A percentile compares a stretch with the other conserved stretches of the same genome.
These are phyloP conservation scores for Himalopsyche kuldschensis DNA, from an alignment of 2,888 invertebrate species.

Conservation along the genomic window DNA sequence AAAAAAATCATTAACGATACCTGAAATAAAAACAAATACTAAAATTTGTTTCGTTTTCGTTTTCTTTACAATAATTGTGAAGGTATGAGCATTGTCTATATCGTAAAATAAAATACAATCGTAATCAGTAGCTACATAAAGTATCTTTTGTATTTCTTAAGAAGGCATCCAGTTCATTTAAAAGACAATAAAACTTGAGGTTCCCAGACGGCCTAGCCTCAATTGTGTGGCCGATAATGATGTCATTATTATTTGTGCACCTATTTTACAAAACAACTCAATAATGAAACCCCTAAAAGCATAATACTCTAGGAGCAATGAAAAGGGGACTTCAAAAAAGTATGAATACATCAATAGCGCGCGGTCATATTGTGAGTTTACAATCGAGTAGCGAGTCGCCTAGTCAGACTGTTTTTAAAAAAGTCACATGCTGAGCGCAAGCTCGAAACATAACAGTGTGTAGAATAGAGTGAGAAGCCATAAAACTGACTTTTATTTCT, in stretches of 20 bases:
- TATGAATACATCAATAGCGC: conserved; percentile 28
- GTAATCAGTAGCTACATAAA: too few relatives aligned
- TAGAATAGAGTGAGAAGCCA: conserved; percentile 62
- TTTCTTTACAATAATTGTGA: too few relatives aligned
- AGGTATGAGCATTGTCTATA: too few relatives aligned
- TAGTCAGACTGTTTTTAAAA: neutral
- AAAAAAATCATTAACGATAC: too few relatives aligned
- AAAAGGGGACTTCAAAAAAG: conserved; percentile 31
- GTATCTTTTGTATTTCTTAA: too few relatives aligned
- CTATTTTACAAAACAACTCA: conserved; percentile 34
- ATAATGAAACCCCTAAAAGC: conserved; percentile 33
- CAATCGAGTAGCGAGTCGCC: conserved; percentile 25
- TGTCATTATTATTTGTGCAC: conserved; percentile 21
- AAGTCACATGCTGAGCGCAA: conserved; percentile 33
- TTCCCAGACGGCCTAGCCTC: conserved; percentile 23
- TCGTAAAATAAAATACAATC: too few relatives aligned
- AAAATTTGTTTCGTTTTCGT: too few relatives aligned
- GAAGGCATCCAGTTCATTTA: neutral
- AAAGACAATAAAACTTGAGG: conserved; percentile 20
- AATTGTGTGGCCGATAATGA: conserved; percentile 23
- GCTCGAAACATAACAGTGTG: conserved; percentile 27
- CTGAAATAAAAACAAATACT: too few relatives aligned
- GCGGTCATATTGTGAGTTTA: conserved; percentile 28
- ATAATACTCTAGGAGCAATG: conserved; percentile 29
- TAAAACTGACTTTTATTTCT: conserved; percentile 65